A percentile compares a stretch with the other conserved stretches of the same genome.
These are phyloP conservation scores for Drosophila demipolita DNA, from an alignment of 2,888 invertebrate species.

Conservation along the genomic window DNA sequence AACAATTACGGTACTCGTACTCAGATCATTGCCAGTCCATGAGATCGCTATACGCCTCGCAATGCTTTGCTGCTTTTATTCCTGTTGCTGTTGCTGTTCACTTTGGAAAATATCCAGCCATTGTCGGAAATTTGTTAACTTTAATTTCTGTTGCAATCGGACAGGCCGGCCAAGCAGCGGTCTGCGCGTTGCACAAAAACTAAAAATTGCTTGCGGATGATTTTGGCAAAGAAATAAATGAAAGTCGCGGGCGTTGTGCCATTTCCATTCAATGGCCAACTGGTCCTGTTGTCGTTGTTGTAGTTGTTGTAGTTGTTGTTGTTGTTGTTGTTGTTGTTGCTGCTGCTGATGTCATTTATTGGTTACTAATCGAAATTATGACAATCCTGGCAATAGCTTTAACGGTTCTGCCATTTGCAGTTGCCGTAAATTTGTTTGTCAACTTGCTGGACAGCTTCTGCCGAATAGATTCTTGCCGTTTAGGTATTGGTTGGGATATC, in stretches of 20 bases:
- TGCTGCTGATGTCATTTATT: constrained; percentile 55
- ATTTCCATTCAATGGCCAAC: constrained; percentile 35
- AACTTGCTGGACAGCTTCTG: constrained; percentile 64
- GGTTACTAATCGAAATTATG: constrained; percentile 76
- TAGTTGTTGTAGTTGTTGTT: constrained; percentile 16
- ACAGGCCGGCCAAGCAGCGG: constrained; percentile 51
- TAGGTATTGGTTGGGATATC: constrained; percentile 15
- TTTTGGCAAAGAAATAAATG: constrained; percentile 26
- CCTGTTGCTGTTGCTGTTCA: constrained; percentile 37
- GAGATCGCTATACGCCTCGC: constrained; percentile 42
- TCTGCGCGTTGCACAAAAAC: constrained; percentile 21
- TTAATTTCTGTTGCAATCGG: constrained; percentile 75
- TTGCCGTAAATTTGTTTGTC: constrained; percentile 79
- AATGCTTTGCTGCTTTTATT: constrained; percentile 30
- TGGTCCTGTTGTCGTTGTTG: constrained; percentile 13
- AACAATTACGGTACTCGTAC: constrained; percentile 75
- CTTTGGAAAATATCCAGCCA: constrained; percentile 74
- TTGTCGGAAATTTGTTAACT: constrained; percentile 81
- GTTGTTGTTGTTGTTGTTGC: constrained; percentile 22
- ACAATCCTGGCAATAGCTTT: constrained; percentile 67
- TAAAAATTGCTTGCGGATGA: constrained; percentile 44
- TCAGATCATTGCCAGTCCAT: constrained; percentile 50
- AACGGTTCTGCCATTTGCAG: constrained; percentile 62
- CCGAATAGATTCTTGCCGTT: constrained; percentile 24
- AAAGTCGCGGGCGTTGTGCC: constrained; percentile 76